Percentiles rank a stretch among this genome's conserved stretches.
Evolutionary conservation across 2,113 vertebrate species (phyloP).

Genomic region (Athene noctua): DNA sequence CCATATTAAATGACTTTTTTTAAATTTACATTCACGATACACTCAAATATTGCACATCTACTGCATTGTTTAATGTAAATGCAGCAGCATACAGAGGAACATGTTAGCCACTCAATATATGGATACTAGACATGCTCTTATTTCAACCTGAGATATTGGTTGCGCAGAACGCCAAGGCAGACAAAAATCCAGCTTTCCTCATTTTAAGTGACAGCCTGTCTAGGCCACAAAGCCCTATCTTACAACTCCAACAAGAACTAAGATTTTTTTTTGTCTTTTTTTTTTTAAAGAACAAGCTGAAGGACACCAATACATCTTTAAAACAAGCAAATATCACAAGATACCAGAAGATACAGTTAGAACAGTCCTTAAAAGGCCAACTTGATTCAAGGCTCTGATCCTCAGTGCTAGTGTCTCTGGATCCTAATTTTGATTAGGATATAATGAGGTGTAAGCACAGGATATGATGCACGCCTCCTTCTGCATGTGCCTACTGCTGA

Average conservation of each 20-base stretch:
- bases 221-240: background rate
- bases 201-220: background rate
- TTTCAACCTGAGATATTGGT: background rate
- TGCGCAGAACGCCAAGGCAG: background rate
- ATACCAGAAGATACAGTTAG: background rate
- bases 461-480: background rate
- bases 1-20: background rate
- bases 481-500: background rate
- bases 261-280: background rate
- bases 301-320: background rate
- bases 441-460: background rate
- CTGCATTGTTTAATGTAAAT: background rate
- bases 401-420: background rate
- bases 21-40: background rate
- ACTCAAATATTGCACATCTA: background rate
- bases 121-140: background rate
- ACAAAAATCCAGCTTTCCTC: background rate
- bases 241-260: background rate
- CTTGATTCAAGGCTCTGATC: background rate
- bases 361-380: background rate
- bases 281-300: background rate
- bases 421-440: background rate
- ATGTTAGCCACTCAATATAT: fast-evolving
- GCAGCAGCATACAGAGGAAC: background rate
- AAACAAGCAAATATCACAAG: background rate